Evolutionary conservation across 2,888 invertebrate genomes (phyloP).

Genomic region (Catocala fraxini): DNA sequence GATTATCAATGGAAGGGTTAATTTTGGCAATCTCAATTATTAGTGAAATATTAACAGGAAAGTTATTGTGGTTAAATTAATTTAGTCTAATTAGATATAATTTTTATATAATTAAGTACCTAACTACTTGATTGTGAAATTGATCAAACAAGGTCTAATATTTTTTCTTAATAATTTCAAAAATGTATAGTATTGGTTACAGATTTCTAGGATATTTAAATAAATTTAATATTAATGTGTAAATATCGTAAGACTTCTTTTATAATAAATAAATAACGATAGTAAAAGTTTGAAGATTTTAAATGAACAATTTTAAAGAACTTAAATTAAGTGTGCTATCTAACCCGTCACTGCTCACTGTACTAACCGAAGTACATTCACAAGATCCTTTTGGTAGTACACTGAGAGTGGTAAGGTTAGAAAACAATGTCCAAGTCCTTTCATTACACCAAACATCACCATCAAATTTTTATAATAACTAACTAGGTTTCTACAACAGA

Average conservation of each 20-base stretch:
- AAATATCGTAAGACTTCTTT: constrained; percentile 44
- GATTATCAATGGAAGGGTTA: constrained; percentile 70
- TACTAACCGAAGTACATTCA: constrained; percentile 8
- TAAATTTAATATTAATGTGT: constrained; percentile 39
- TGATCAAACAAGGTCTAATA: constrained; percentile 65
- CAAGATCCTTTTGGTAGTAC: constrained; percentile 8
- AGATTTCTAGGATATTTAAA: constrained; percentile 50
- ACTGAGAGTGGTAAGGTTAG: background rate
- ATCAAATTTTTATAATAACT: constrained; percentile 30
- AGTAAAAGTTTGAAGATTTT: constrained; percentile 21
- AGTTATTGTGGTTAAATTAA: constrained; percentile 68
- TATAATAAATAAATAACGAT: constrained; percentile 36
- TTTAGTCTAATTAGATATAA: constrained; percentile 62
- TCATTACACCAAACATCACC: constrained; percentile 15
- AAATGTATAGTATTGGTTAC: constrained; percentile 57
- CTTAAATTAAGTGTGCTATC: background rate
- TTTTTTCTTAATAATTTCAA: constrained; percentile 53
- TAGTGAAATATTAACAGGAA: constrained; percentile 66
- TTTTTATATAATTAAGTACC: constrained; percentile 68
- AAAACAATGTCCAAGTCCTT: constrained; percentile 10
- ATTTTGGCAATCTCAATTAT: constrained; percentile 78
- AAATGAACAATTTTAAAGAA: constrained; percentile 17
- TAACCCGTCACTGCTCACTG: constrained; percentile 8
- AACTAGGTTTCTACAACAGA: constrained; percentile 38
- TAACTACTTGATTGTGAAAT: constrained; percentile 76